phyloP scores from a whole-genome alignment of 2,797 vertebrate genomes.

The Gymnodraco acuticeps region DNA sequence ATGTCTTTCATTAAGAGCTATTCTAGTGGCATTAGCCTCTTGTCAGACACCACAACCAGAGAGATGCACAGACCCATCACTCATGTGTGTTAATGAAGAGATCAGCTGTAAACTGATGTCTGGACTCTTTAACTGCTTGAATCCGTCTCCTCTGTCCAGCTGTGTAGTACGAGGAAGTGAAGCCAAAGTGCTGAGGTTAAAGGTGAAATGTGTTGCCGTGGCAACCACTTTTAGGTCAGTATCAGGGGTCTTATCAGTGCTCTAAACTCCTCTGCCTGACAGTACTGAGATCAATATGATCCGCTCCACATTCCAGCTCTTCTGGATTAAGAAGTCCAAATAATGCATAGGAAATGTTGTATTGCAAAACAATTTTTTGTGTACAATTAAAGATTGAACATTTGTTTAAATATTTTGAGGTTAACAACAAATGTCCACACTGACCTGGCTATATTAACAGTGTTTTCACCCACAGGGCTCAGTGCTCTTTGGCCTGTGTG shows the following conservation, averaged over 20 bases:
- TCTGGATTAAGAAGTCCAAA: not conserved
- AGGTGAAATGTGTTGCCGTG: slow-evolving; percentile 67
- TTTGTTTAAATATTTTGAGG: not conserved
- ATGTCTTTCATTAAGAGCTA: not conserved
- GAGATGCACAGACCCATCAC: not conserved
- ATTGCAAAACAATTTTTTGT: not conserved
- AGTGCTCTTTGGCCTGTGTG: not conserved
- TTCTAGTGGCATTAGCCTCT: not conserved
- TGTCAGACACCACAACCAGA: not conserved
- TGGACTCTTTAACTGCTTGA: not conserved
- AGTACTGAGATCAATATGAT: slow-evolving; percentile 48
- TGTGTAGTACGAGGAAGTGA: slow-evolving; percentile 63
- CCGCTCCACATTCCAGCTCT: slow-evolving; percentile 61
- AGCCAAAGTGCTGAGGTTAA: slow-evolving; percentile 67
- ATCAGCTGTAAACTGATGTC: slow-evolving; percentile 3
- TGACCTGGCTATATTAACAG: not conserved
- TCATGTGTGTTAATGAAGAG: not conserved
- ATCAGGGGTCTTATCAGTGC: slow-evolving; percentile 72
- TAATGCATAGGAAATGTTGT: not conserved
- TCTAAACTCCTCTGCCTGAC: slow-evolving; percentile 51
- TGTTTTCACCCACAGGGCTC: slow-evolving; percentile 7
- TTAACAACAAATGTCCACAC: not conserved
- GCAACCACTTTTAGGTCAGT: slow-evolving; percentile 63
- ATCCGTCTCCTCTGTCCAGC: slow-evolving; percentile 1
- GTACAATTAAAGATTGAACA: not conserved